These are phyloP conservation scores for mouse (Mus musculus) DNA, from an alignment of 2,113 vertebrate genomes.

Conservation along the genomic window DNA sequence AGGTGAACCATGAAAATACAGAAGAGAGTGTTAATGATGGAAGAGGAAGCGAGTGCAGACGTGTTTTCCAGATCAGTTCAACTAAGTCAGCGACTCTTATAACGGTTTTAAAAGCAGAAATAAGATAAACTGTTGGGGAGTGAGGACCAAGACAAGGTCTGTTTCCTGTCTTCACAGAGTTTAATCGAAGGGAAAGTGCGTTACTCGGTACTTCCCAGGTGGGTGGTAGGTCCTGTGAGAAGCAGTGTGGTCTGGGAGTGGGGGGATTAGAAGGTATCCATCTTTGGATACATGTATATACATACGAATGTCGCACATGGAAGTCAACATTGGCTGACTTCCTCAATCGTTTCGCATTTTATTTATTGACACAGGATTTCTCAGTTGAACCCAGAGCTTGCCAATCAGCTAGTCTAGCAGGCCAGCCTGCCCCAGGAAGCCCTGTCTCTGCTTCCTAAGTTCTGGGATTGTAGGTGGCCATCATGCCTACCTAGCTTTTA, in stretches of 20 bases:
- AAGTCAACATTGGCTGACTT: neutral
- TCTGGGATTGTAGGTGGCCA: neutral
- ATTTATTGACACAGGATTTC: neutral
- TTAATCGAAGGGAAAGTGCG: constrained; percentile 38
- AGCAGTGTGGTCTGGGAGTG: constrained; percentile 33
- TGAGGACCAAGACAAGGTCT: constrained; percentile 37
- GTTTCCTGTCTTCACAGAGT: constrained; percentile 28
- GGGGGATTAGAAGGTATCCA: constrained; percentile 13
- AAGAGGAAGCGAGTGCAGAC: constrained; percentile 28
- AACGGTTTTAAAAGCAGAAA: constrained; percentile 50
- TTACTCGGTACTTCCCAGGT: constrained; percentile 46
- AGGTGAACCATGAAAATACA: constrained; percentile 47
- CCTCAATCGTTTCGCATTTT: neutral
- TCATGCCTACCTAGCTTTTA: neutral
- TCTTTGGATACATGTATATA: neutral
- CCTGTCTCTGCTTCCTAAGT: neutral
- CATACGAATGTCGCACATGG: neutral
- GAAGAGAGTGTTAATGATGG: constrained; percentile 10
- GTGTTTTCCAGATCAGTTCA: constrained; percentile 57
- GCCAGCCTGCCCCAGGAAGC: neutral
- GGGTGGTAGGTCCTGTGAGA: neutral
- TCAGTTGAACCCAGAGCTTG: neutral
- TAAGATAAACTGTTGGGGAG: constrained; percentile 16
- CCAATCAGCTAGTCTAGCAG: neutral
- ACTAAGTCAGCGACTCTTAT: constrained; percentile 27